Evolutionary conservation across 2,888 invertebrate genomes (phyloP), one percentile per base, ranked within the genome.

Genomic region (Chrysolina americana): DNA sequence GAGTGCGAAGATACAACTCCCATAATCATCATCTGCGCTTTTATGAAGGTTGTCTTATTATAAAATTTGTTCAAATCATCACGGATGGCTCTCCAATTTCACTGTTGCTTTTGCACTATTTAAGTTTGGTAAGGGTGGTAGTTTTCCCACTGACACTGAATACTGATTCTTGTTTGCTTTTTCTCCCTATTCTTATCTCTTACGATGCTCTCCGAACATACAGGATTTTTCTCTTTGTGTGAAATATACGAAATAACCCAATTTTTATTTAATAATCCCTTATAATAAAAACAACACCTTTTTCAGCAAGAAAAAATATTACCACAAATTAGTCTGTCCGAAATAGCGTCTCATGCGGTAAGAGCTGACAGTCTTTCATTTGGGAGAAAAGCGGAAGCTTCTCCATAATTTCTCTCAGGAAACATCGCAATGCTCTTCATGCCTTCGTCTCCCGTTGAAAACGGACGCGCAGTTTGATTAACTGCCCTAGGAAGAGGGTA

Each of bases 301-400:
- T 36, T 8, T 9, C 36, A 2, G 15, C 28, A 56, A 23, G n/a
- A 59, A 36, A 36, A 59, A 23, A 59, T 59, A 59, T 59, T n/a
- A 59, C 59, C 36, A 2, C 59, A 59, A 59, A 59, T 59, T 28
- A 59, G 28, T 36, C 23, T n/a, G n/a, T 28, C 59, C 28, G 17
- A 59, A 17, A 28, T 15, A 17, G 36, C 59, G 36, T 59, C 23
- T 59, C 15, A 28, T 36, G 23, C 23, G 28, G 36, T 15, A 59
- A 59, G 59, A n/a, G 28, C 36, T n/a, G 23, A 36, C 36, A 59
- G 59, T n/a, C 59, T 59, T 59, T 59, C 59, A 59, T 59, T 59
- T 23, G 8, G 28, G 15, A 47, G 15, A 15, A 59, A 28, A 59
- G 36, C 59, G 36, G n/a, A 59, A 28, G 28, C 59, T 17, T 10